phyloP scores from a whole-genome alignment of 2,797 vertebrate species.

The Antennarius maculatus region DNA sequence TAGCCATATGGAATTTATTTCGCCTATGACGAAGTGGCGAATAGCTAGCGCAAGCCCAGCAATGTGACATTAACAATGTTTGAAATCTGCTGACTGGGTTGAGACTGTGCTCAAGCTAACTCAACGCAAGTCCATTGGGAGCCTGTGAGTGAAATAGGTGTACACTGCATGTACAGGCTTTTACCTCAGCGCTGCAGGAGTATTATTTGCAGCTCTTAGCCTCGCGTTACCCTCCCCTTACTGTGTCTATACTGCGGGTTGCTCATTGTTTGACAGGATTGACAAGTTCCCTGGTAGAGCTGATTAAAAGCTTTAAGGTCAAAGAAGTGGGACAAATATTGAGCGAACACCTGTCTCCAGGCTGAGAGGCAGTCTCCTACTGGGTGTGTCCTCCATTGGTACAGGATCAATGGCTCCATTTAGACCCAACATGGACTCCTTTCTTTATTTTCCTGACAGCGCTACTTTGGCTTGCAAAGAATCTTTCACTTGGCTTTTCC shows the following conservation, averaged over 20 bases:
- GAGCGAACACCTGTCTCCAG: conserved; percentile 81
- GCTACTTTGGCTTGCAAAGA: conserved; percentile 63
- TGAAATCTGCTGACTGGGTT: conserved; percentile 58
- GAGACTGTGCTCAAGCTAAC: conserved; percentile 8
- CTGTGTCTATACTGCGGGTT: conserved; percentile 55
- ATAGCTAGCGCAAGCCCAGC: too few relatives aligned
- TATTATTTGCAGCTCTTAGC: conserved; percentile 62
- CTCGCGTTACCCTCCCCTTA: conserved; percentile 45
- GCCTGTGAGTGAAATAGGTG: conserved; percentile 32
- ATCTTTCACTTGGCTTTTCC: conserved; percentile 51
- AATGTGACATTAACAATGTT: conserved; percentile 59
- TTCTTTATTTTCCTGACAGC: conserved; percentile 32
- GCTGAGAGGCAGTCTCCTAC: conserved; percentile 63
- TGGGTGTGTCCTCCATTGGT: conserved; percentile 71
- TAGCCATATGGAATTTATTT: too few relatives aligned
- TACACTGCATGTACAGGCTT: conserved; percentile 20
- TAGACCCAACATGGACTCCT: conserved; percentile 52
- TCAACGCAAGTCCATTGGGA: conserved; percentile 40
- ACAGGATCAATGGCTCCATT: conserved; percentile 78
- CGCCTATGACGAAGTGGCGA: too few relatives aligned
- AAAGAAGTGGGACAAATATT: conserved; percentile 82
- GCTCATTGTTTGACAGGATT: conserved; percentile 82
- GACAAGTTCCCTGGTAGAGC: conserved; percentile 82
- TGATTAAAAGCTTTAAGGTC: conserved; percentile 87
- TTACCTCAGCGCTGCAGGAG: conserved; percentile 37